Percentiles rank a stretch among this genome's conserved stretches.
These are phyloP conservation scores for Nettapus auritus DNA, from an alignment of 2,113 vertebrate species.

Conservation along the genomic window DNA sequence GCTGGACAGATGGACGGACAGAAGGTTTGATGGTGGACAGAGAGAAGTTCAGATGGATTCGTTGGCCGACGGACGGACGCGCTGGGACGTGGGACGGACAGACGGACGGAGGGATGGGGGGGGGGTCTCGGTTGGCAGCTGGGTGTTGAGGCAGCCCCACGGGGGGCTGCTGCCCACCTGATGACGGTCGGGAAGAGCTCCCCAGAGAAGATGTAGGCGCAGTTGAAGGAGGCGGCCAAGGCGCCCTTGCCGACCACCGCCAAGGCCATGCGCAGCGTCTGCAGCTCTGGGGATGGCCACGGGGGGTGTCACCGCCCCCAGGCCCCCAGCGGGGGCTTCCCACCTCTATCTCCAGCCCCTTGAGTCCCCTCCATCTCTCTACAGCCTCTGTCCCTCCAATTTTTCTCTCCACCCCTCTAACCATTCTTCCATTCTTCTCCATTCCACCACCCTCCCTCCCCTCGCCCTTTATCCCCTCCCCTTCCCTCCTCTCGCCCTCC, in stretches of 20 bases:
- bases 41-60: too few relatives aligned
- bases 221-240: constrained; percentile 82
- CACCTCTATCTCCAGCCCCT: neutral
- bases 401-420: too few relatives aligned
- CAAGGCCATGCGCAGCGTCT: constrained; percentile 73
- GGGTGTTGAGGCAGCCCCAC: too few relatives aligned
- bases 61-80: too few relatives aligned
- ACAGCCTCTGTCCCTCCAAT: too few relatives aligned
- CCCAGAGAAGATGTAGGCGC: constrained; percentile 61
- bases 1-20: too few relatives aligned
- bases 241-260: constrained; percentile 84
- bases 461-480: too few relatives aligned
- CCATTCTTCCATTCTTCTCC: neutral
- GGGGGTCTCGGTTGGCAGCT: too few relatives aligned
- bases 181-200: constrained; percentile 78
- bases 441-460: neutral
- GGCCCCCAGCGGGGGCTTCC: too few relatives aligned
- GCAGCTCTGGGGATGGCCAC: constrained; percentile 70
- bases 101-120: neutral
- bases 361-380: neutral
- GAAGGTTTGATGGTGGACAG: too few relatives aligned
- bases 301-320: neutral
- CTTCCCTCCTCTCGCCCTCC: neutral
- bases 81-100: too few relatives aligned
- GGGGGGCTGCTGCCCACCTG: constrained; percentile 37